Base-by-base conservation (phyloP, 2,113 vertebrate genomes). In the Pyxicephalus adspersus region DNA sequence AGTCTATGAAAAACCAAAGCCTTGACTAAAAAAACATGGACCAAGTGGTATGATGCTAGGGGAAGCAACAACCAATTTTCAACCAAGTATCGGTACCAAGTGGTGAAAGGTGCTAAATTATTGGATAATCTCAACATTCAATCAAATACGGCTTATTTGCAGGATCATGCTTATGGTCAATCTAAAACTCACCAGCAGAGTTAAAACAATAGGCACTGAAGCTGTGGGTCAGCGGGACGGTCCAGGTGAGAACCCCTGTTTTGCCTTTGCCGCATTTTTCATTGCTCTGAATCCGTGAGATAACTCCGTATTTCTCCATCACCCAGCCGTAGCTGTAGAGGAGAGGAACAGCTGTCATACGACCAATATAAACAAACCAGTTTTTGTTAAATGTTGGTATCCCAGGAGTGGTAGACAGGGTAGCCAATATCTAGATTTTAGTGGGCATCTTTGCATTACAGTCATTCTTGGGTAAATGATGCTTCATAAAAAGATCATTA, bases 261-360 rank as follows among this genome's bases (percentile, higher is more conserved):
- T 84, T 83, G 22, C 93, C 95, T 61, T 81, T 52, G 34, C 96
- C 96, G 84, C 97, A 98, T 25, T 34, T 93, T 2, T 9, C 7
- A 61, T 93, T 92, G n/a, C 91, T 23, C 0, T 50, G 83, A 72
- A 92, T 89, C 28, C 97, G 92, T 57, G 96, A 92, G 88, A 98
- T 89, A 61, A 96, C 94, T 34, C 71, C 84, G 0, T 91, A 80
- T 82, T 88, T 86, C 6, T 96, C 95, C 83, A 89, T 88, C 65
- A 95, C 89, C 97, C 97, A 98, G 63, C 96, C 97, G 67, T 84
- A 98, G 85, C 97, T 98, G 64, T 52, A 88, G 86, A 22, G 82
- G 60, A 87, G 86, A 68, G 86, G 2, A 25, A 85, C 68, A 16
- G 57, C 6, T n/a, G 34, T 1, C 9, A 45, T 1, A 55, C 16